Evolutionary conservation across 2,888 invertebrate genomes (phyloP), one percentile per base, ranked within the genome.

Genomic region (Patella pellucida): DNA sequence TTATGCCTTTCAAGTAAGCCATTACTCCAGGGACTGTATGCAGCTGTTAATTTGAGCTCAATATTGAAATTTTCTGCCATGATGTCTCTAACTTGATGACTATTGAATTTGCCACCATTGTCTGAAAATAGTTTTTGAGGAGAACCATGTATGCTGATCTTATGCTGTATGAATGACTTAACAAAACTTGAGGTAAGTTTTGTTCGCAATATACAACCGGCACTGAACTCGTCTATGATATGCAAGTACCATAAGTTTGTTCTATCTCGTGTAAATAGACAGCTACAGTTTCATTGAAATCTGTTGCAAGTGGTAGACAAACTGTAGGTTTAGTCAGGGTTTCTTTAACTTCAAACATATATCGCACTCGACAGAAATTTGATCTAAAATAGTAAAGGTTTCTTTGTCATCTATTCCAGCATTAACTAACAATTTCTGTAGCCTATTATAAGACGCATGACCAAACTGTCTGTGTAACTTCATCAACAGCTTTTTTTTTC

Each of bases 21-120:
- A 56, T 70, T 75, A 56, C 67, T 75, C 71, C 70, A 70, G 56
- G 75, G 75, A 62, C 54, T 71, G 23, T 74, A 70, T 31, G 56
- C 75, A 54, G 75, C 56, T 31, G 75, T 75, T 16, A 67, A 41
- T 72, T 52, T 72, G 11, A 72, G 15, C 50, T 72, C 72, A 50
- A 76, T 78, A 51, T 78, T 78, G 50, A 78, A 78, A 62, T 78
- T 76, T 71, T 76, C 76, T 52, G 70, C 69, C 75, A 78, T 78
- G 41, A 78, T 78, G 41, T 78, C 78, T 51, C 72, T 51, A 23
- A 78, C 73, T 56, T 73, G 73, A 27, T 68, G 56, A 52, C 62
- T 73, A n/a, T 76, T 74, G 67, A 78, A 78, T 51, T 78, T 75
- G 14, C 76, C 75, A 12, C 78, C 76, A 68, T 78, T 76, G 31